phyloP scores from a whole-genome alignment of 2,888 invertebrate genomes.

The Chloroclystis v-ata region DNA sequence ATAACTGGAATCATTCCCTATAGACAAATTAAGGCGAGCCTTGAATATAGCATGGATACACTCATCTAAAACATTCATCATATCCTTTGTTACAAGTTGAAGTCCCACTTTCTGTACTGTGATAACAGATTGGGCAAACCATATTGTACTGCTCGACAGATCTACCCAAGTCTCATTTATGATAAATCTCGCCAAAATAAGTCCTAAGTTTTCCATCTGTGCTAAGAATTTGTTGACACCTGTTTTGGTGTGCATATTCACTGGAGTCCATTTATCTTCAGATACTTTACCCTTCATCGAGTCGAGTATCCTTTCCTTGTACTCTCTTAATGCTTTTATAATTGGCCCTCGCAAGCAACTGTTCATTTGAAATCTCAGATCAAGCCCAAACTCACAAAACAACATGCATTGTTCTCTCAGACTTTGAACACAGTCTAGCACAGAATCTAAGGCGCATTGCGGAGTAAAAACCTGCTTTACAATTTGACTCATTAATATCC shows the following conservation, averaged over 20 bases:
- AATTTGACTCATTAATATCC: constrained; percentile 87
- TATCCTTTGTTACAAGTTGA: constrained; percentile 85
- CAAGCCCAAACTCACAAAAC: constrained; percentile 86
- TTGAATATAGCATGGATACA: constrained; percentile 85
- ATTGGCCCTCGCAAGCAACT: constrained; percentile 88
- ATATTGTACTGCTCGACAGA: constrained; percentile 87
- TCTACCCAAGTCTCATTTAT: constrained; percentile 83
- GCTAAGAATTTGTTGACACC: constrained; percentile 82
- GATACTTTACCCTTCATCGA: constrained; percentile 85
- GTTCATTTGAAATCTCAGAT: constrained; percentile 94
- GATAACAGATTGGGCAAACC: constrained; percentile 87
- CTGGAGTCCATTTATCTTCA: constrained; percentile 92
- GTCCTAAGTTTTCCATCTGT: constrained; percentile 84
- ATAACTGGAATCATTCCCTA: constrained; percentile 65
- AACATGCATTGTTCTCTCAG: constrained; percentile 84
- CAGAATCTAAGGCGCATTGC: constrained; percentile 88
- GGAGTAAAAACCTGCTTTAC: constrained; percentile 94
- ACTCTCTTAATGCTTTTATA: constrained; percentile 85
- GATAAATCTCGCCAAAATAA: constrained; percentile 82
- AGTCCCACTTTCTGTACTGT: constrained; percentile 87
- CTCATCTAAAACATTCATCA: constrained; percentile 84
- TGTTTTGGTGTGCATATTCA: constrained; percentile 86
- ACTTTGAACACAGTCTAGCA: constrained; percentile 91
- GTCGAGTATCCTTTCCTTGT: constrained; percentile 89
- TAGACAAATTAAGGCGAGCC: constrained; percentile 81